Conservation (phyloP, 2,888 invertebrate genomes). For the Pristionchus arcanus region DNA sequence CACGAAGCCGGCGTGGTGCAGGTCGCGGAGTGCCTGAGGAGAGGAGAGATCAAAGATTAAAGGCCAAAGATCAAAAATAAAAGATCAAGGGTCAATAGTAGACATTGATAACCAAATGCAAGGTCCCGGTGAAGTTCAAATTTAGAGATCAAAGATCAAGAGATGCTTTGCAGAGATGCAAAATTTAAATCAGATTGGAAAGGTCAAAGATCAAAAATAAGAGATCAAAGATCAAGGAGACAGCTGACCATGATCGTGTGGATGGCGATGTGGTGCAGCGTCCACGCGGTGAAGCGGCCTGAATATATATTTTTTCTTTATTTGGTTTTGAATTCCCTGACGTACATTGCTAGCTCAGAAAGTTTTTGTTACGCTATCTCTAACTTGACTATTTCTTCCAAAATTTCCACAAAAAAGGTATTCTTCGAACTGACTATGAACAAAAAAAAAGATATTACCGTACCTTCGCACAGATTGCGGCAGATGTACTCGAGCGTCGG, state of each 20-base stretch:
- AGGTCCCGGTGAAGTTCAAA: too few relatives aligned
- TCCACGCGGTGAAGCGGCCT: neutral
- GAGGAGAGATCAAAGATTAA: neutral
- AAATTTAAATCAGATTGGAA: too few relatives aligned
- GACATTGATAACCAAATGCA: too few relatives aligned
- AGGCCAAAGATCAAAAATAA: neutral
- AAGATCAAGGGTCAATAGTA: neutral
- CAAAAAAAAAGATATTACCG: too few relatives aligned
- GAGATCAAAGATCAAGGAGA: neutral
- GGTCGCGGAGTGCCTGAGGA: conserved; percentile 12
- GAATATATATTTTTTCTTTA: neutral
- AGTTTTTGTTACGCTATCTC: too few relatives aligned
- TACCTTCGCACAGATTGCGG: neutral
- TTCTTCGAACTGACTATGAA: too few relatives aligned
- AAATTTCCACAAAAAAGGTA: too few relatives aligned
- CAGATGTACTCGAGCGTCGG: conserved; percentile 37
- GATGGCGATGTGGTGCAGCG: conserved; percentile 4
- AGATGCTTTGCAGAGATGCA: too few relatives aligned
- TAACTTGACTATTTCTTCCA: too few relatives aligned
- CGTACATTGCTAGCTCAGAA: too few relatives aligned
- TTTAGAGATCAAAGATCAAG: conserved; percentile 6
- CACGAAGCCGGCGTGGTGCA: conserved; percentile 42
- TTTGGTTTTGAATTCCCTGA: too few relatives aligned
- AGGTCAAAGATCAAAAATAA: neutral
- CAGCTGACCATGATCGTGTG: neutral